phyloP scores from a whole-genome alignment of 2,113 vertebrate species.

The Bombycilla garrulus region DNA sequence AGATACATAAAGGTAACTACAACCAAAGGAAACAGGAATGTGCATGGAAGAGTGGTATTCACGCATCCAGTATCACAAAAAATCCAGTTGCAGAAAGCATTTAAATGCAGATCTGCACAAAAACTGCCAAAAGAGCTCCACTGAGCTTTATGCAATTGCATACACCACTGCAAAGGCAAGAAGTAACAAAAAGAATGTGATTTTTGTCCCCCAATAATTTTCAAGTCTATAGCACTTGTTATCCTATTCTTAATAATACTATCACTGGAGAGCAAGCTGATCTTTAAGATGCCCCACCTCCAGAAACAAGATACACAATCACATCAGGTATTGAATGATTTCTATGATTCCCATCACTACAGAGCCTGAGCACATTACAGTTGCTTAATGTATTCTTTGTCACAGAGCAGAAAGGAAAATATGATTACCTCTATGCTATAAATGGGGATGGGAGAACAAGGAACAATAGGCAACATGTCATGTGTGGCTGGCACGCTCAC shows the following conservation, averaged over 20 bases:
- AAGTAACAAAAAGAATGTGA: not conserved
- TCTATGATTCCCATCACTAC: conserved; percentile 26
- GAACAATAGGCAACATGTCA: conserved; percentile 7
- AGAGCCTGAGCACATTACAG: conserved; percentile 9
- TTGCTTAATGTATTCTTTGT: conserved; percentile 43
- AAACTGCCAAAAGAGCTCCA: not conserved
- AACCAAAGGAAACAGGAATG: conserved; percentile 3
- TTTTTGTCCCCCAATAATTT: not conserved
- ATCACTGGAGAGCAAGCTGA: not conserved
- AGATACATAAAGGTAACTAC: not conserved
- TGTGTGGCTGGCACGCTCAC: not conserved
- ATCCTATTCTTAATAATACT: not conserved
- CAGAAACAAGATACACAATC: conserved; percentile 41
- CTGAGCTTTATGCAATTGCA: not conserved
- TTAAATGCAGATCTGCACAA: not conserved
- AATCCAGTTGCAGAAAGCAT: not conserved
- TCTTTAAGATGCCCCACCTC: conserved; percentile 25
- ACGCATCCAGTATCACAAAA: not conserved
- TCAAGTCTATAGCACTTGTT: not conserved
- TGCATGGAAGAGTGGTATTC: not conserved
- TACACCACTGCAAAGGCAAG: not conserved
- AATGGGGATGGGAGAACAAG: conserved; percentile 13
- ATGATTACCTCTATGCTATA: conserved; percentile 1
- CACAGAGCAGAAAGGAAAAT: conserved; percentile 43
- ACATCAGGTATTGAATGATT: conserved; percentile 22